These are phyloP conservation scores for Cacatua alba DNA, from an alignment of 2,113 vertebrate species.

Conservation along the genomic window DNA sequence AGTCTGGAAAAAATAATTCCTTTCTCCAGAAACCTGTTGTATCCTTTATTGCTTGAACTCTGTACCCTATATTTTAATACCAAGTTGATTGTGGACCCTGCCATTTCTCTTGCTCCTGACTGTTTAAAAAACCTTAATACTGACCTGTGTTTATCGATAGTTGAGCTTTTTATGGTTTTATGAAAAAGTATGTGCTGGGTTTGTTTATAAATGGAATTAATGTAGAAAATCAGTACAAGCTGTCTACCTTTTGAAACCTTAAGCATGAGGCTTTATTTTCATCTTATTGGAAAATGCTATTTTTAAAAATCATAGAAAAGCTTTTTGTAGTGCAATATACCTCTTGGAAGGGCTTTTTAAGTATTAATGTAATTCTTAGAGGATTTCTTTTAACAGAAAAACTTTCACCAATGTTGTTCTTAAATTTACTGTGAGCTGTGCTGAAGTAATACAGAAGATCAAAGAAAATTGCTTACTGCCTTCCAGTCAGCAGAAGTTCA, in stretches of 20 bases:
- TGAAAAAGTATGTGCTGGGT: background rate
- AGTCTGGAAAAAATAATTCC: background rate
- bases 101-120: background rate
- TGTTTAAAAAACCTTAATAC: background rate
- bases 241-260: constrained; percentile 7
- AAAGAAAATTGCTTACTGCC: background rate
- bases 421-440: background rate
- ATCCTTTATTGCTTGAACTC: background rate
- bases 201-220: background rate
- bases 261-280: background rate
- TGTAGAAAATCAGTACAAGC: background rate
- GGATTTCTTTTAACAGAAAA: background rate
- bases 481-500: background rate
- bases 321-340: background rate
- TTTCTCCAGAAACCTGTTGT: background rate
- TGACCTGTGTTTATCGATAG: background rate
- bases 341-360: background rate
- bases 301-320: background rate
- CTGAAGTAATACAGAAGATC: background rate
- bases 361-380: background rate
- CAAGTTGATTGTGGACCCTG: background rate
- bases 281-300: background rate
- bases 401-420: background rate
- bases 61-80: background rate
- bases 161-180: background rate